Evolutionary conservation across 2,797 vertebrate genomes (phyloP).

Genomic region (Epinephelus malabaricus): DNA sequence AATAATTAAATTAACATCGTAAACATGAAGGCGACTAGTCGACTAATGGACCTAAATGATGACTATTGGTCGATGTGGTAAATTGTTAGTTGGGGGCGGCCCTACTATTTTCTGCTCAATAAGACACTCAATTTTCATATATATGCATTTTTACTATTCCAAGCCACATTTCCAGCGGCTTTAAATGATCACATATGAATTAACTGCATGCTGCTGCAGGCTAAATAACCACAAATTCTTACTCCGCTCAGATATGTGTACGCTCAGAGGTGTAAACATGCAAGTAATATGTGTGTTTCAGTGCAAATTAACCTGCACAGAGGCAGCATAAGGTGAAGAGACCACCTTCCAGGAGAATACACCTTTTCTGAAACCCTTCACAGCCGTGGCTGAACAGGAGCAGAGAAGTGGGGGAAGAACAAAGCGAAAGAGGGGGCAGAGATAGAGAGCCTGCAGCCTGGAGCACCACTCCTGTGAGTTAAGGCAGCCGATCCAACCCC

Average conservation of each 20-base stretch:
- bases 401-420: slow-evolving; percentile 55
- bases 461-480: slow-evolving; percentile 70
- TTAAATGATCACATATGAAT: slow-evolving; percentile 5
- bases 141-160: too few relatives aligned
- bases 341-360: slow-evolving; percentile 58
- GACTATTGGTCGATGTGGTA: too few relatives aligned
- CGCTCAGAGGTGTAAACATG: background rate
- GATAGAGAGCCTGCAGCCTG: slow-evolving; percentile 54
- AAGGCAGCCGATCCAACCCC: slow-evolving; percentile 58
- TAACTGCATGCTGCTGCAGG: slow-evolving; percentile 1
- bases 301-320: slow-evolving; percentile 29
- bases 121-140: too few relatives aligned
- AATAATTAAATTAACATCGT: too few relatives aligned
- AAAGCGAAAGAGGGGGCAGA: slow-evolving; percentile 55
- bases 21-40: too few relatives aligned
- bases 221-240: background rate
- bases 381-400: slow-evolving; percentile 50
- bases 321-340: slow-evolving; percentile 42
- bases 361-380: slow-evolving; percentile 51
- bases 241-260: background rate
- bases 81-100: too few relatives aligned
- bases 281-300: background rate
- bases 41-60: too few relatives aligned
- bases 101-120: too few relatives aligned
- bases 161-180: background rate